Conservation (phyloP, 2,797 vertebrate genomes). For the Sebastes trivittatus region DNA sequence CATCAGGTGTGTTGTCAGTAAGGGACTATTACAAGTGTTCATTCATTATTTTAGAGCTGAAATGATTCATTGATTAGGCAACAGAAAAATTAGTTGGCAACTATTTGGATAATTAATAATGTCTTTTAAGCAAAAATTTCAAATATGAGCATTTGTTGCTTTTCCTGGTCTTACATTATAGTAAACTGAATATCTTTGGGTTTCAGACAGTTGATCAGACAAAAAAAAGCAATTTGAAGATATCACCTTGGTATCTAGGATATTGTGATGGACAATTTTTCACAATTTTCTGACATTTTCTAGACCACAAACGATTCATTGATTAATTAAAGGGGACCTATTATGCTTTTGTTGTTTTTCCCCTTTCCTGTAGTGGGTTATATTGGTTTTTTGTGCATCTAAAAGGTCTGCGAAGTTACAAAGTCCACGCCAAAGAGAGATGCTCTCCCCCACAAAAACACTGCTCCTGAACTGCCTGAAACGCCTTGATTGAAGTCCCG, state of each 20-base stretch:
- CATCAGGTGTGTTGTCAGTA: neutral
- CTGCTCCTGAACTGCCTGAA: no score
- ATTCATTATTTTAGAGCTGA: neutral
- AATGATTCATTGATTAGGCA: neutral
- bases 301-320: neutral
- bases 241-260: neutral
- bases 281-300: neutral
- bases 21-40: neutral
- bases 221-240: neutral
- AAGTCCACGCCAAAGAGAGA: no score
- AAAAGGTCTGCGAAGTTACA: no score
- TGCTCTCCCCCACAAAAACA: no score
- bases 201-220: neutral
- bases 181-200: neutral
- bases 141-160: neutral
- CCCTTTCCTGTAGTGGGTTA: no score
- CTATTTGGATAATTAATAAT: neutral
- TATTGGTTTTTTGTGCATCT: no score
- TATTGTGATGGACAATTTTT: neutral
- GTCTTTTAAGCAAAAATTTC: neutral
- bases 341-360: neutral
- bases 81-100: neutral
- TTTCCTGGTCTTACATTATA: neutral
- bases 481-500: no score
- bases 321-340: neutral